phyloP scores from a whole-genome alignment of 2,113 vertebrate genomes.

The Dissostichus mawsoni region DNA sequence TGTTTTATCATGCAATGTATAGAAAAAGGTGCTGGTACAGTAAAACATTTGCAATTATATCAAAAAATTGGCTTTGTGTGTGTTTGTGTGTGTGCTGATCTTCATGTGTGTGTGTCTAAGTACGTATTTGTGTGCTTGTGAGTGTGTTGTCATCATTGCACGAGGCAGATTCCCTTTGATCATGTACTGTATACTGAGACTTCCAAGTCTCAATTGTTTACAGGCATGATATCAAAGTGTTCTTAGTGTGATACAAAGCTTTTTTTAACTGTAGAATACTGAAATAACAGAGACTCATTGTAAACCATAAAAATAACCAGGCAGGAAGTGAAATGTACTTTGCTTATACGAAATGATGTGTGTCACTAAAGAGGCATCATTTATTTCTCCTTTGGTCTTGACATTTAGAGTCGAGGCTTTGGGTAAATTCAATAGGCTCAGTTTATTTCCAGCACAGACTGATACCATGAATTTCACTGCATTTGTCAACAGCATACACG shows the following conservation, averaged over 20 bases:
- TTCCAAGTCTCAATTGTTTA: conserved; percentile 57
- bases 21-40: neutral
- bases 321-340: conserved; percentile 7
- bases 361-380: conserved; percentile 6
- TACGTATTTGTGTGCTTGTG: neutral
- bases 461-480: conserved; percentile 24
- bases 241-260: conserved; percentile 32
- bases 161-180: conserved; percentile 59
- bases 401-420: conserved; percentile 10
- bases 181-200: conserved; percentile 43
- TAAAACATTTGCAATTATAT: no score
- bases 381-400: neutral
- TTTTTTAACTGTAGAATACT: conserved; percentile 52
- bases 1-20: neutral
- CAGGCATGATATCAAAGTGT: conserved; percentile 63
- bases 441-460: conserved; percentile 20
- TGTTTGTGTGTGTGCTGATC: neutral
- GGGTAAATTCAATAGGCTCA: conserved; percentile 26
- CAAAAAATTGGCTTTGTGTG: neutral
- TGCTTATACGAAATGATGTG: conserved; percentile 18
- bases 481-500: conserved; percentile 36
- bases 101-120: conserved; percentile 2
- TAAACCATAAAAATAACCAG: conserved; percentile 30
- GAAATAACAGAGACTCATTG: conserved; percentile 49
- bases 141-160: conserved; percentile 20